Base-by-base conservation (phyloP, 2,797 vertebrate species). In the Hippopotamyrus pictus region DNA sequence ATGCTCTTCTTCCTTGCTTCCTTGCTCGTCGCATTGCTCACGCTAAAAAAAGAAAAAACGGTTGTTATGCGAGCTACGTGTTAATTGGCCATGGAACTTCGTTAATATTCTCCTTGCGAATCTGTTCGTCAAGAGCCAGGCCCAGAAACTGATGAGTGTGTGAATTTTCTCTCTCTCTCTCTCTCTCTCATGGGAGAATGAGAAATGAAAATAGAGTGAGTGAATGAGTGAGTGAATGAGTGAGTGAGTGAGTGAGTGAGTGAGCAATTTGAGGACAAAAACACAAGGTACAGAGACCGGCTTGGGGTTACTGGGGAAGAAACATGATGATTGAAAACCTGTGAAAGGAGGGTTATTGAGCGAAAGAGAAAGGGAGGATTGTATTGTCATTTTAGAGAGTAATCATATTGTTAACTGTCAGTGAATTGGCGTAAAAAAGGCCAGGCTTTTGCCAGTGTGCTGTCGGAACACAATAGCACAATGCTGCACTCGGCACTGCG, bases 61-160 rank as follows among this genome's bases (percentile, higher is more conserved):
- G 94, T 95, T 95, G 94, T 96, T 95, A 95, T 96, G 95, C 95
- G 95, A 93, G 94, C 92, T 94, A 95, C 94, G 95, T 96, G 95
- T 95, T 97, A 97, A 96, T 96, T 96, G 95, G 95, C 93, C 93
- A 94, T 92, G 88, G 94, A 95, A 94, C 93, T 94, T 95, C 92
- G 92, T 97, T 97, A 96, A 96, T 96, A 97, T 97, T 96, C 95
- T 95, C 95, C 94, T 95, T 94, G 94, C 91, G 90, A 93, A 91
- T 91, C 92, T 48, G 91, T 93, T 95, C 94, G 91, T 95, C 95
- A 95, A 94, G 94, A 96, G 94, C 94, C 93, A 94, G 94, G 94
- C 92, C 7, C 92, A 93, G 93, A 96, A 96, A 96, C 93, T 96
- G 96, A 97, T 96, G 96, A 97, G 95, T 96, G 92, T 95, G 96